Evolutionary conservation across 1,140 invertebrate genomes (phyloP), one percentile per base, ranked within the genome.

Genomic region (Drosophila arizonae): DNA sequence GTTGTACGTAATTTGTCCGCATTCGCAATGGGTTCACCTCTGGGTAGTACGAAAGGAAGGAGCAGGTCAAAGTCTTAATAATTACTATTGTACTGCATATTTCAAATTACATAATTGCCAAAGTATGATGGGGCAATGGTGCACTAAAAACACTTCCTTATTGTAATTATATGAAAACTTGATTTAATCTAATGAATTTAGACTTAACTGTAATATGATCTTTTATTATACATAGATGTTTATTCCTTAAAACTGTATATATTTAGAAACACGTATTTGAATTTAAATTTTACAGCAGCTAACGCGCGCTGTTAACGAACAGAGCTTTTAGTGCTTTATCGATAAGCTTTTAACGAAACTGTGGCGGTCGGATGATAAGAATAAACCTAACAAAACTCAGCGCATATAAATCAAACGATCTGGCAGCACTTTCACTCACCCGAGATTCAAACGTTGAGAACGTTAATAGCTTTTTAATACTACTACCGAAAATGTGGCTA

Each of bases 341-440:
- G 39, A 6, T 28, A 4, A 33, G 11, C 21, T 9, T 15, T 15
- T 39, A 24, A 24, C 36, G 9, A 41, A 41, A 41, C 41, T 51
- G 60, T 71, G 68, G 52, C 30, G 61, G 61, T 51, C 26, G 24
- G 26, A 10, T 21, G 48, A 70, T 54, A 17, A n/a, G 13, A 3
- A 24, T 9, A 9, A 1, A 17, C 39, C 45, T 11, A 61, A 54
- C 66, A 57, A 52, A 45, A 10, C 3, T 9, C 3, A 15, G 1
- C 8, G 33, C 28, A 21, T 24, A 26, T 6, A n/a, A 28, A 48
- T 1, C 30, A 6, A 15, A 21, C 6, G 3, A 15, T 66, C 39
- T 66, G 52, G 64, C 54, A 66, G 24, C 54, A 50, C 54, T 24
- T 2, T 3, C 26, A 13, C 3, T 13, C 17, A 10, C 10, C 9